Evolutionary conservation across 2,888 invertebrate species (phyloP).

Genomic region (Paralinhomoeus sp.): DNA sequence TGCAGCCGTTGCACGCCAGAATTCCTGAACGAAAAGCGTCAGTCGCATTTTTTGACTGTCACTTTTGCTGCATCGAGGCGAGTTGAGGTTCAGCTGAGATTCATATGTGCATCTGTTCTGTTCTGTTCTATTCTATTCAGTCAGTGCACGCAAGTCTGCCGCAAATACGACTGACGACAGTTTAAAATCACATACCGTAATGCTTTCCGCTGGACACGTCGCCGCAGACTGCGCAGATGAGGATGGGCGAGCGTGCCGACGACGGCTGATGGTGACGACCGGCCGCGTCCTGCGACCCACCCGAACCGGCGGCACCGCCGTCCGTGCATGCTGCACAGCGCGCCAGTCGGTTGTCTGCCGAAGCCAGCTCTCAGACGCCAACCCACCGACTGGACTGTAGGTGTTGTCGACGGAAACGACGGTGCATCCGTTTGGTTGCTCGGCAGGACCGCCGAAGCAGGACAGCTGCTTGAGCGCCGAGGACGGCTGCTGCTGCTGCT

Average conservation of each 20-base stretch:
- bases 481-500: no score
- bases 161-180: not conserved
- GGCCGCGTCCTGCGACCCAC: not conserved
- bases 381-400: not conserved
- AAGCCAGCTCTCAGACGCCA: not conserved
- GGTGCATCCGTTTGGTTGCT: not conserved
- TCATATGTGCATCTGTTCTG: no score
- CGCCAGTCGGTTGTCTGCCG: not conserved
- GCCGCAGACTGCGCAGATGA: slow-evolving; percentile 7
- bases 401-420: not conserved
- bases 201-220: slow-evolving; percentile 7
- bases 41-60: not conserved
- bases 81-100: no score
- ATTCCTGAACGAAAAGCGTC: slow-evolving; percentile 58
- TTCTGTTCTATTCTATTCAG: no score
- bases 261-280: no score
- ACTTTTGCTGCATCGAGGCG: no score
- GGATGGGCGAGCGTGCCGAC: slow-evolving; percentile 1
- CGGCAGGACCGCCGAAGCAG: no score
- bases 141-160: not conserved
- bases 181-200: slow-evolving; percentile 4
- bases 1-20: slow-evolving; percentile 89
- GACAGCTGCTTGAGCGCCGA: no score
- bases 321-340: not conserved
- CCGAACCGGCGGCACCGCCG: not conserved